Base-by-base conservation (phyloP, 2,113 vertebrate species). In the Vulpes ferrilata region DNA sequence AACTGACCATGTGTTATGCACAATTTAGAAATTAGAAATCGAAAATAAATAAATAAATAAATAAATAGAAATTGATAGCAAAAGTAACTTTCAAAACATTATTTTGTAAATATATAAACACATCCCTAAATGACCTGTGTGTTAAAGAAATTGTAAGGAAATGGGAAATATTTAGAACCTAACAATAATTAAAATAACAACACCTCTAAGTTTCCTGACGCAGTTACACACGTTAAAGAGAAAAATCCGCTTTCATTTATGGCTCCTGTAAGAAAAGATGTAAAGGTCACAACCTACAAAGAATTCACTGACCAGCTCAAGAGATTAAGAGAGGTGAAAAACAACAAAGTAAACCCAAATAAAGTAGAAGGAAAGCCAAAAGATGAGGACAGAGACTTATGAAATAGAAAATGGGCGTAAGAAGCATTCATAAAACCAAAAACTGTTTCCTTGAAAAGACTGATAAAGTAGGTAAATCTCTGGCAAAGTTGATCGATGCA, bases 271-370 rank as follows among this genome's bases (percentile, higher is more conserved):
- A 92, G 38, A 55, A 60, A 87, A 86, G 3, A 64, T 69, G 64
- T 64, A 57, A 81, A 60, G 7, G 8, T 12, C 73, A 82, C 57
- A 62, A 64, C 76, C 43, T 51, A 82, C 74, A 48, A 65, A 71
- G 62, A 80, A 69, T 76, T 55, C 55, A 55, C 15, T 43, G 48
- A 71, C 43, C 84, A 92, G 51, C 27, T 55, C 38, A 88, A 88
- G 84, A 82, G 87, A 23, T 62, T 43, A 95, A 95, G 43, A 12
- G 22, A 73, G 32, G 53, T 71, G 69, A 48, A n/a, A 84, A 94
- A 78, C n/a, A 76, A 67, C 27, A 71, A 92, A 90, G 53, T 55
- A 67, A 97, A 81, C 35, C 38, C 81, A 93, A 88, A 86, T 60
- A 55, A 83, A 76, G 32, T 55, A 67, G 11, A 95, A 81, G 23